Evolutionary conservation across 2,888 invertebrate genomes (phyloP), one percentile per base, ranked within the genome.

Genomic region (Boloria selene): DNA sequence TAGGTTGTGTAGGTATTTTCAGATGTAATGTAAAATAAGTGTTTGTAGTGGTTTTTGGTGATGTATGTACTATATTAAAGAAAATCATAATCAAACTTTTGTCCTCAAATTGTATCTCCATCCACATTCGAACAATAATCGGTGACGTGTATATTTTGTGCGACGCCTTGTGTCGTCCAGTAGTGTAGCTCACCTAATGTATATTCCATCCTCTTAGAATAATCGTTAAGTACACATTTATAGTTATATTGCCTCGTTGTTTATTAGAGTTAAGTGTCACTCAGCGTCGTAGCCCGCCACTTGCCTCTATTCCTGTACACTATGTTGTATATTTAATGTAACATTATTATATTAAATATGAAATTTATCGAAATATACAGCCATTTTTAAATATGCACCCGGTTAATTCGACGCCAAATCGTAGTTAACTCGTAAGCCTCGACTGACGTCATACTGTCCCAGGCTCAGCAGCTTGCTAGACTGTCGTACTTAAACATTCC

Each of bases 401-500:
- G 58, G 83, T 83, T 79, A 81, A 84, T 84, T 82, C 79, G 81
- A 80, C 79, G 82, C 83, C 80, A 79, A 80, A 79, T 78, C 74
- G 67, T 81, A 77, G 71, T 58, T 59, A 63, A 81, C 74, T 79
- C 79, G 72, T 84, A 88, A 87, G 83, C 80, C 79, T 87, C 83
- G 89, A 90, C 88, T 88, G 88, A 88, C 84, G 79, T 83, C 84
- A 83, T 83, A 81, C 77, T 80, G 51, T 60, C 47, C 47, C 64
- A 42, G 67, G 74, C 72, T 71, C 73, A 84, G 82, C 80, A 79
- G 88, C 88, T 88, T 89, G 75, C 80, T 87, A 89, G 87, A 89
- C 87, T 89, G 85, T 86, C 79, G 90, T 91, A 90, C 88, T 90
- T 90, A 88, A 87, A 89, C 90, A 91, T 90, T 91, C 90, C 91